phyloP scores from a whole-genome alignment of 2,888 invertebrate genomes.

The Limnephilus lunatus region DNA sequence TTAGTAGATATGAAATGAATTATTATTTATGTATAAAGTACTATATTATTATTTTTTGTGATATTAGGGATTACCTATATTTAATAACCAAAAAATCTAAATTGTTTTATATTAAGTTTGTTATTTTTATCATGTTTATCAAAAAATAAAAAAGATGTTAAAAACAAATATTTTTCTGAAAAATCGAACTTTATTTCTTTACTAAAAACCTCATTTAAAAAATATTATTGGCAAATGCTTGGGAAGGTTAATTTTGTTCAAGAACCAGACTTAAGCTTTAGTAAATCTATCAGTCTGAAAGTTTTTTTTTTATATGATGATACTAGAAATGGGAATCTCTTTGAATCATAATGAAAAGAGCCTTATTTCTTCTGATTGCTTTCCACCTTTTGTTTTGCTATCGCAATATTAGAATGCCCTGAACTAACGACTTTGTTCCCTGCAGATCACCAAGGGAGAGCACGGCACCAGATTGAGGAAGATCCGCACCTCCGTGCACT shows the following conservation, averaged over 20 bases:
- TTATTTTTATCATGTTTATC: neutral
- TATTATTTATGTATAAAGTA: neutral
- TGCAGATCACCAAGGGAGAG: conserved; percentile 92
- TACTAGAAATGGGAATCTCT: conserved; percentile 76
- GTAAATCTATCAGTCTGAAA: neutral
- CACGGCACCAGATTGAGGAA: conserved; percentile 92
- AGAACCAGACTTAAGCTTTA: neutral
- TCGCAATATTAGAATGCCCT: neutral
- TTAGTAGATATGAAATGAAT: neutral
- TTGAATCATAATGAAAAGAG: conserved; percentile 72
- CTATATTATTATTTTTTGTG: neutral
- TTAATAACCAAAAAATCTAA: neutral
- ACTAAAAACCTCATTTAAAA: neutral
- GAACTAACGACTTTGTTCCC: conserved; percentile 63
- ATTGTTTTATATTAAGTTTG: neutral
- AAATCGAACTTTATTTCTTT: neutral
- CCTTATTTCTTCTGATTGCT: conserved; percentile 67
- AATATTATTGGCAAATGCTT: neutral
- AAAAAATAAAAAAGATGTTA: neutral
- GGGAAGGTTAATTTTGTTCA: neutral
- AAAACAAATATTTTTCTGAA: neutral
- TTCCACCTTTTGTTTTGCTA: conserved; percentile 42
- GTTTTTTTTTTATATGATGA: conserved; percentile 68
- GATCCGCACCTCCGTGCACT: conserved; percentile 96
- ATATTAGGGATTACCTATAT: neutral